Base-by-base conservation (phyloP, 2,888 invertebrate genomes). In the Malthinus seriepunctatus region DNA sequence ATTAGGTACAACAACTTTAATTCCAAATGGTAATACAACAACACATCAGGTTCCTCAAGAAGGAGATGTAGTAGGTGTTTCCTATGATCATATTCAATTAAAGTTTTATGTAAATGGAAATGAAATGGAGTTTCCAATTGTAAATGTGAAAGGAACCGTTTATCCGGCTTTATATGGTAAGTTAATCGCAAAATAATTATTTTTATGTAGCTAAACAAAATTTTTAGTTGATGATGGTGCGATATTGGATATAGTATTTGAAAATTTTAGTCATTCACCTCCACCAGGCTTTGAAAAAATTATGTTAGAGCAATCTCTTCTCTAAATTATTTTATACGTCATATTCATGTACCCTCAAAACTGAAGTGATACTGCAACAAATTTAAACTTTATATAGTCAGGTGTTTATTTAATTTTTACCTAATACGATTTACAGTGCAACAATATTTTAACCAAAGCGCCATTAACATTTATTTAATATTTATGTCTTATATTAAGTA, bases 151-250 rank as follows among this genome's bases (percentile, higher is more conserved):
- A 74, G 97, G 94, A 63, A 90, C 93, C 1, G 89, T 95, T 1
- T 97, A 89, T 80, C 97, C 97, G 31, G 91, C 92, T 23, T 84
- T 97, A 58, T 97, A 92, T 83, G 96, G 96, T 96, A 81, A 82
- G 83, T 74, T 9, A 46, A 46, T 8, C 23, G 33, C 32, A 31
- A 14, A n/a, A 39, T 46, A 31, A 32, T 9, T 14, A 33, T n/a
- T 11, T 32, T 12, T 11, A 11, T 23, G 5, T 32, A 47, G 9
- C 8, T 47, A 32, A 15, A 23, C 15, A 2, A 38, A 38, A 45
- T 55, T 87, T 86, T 56, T 82, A 95, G 97, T 98, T 72, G 97
- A 97, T 73, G 96, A 97, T 77, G 97, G 97, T 66, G 97, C 98
- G 31, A 97, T 98, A 69, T 78, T 99, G 80, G 99, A 99, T 79